These are phyloP conservation scores for Tragulus kanchil DNA, from an alignment of 2,113 vertebrate genomes.

Conservation along the genomic window DNA sequence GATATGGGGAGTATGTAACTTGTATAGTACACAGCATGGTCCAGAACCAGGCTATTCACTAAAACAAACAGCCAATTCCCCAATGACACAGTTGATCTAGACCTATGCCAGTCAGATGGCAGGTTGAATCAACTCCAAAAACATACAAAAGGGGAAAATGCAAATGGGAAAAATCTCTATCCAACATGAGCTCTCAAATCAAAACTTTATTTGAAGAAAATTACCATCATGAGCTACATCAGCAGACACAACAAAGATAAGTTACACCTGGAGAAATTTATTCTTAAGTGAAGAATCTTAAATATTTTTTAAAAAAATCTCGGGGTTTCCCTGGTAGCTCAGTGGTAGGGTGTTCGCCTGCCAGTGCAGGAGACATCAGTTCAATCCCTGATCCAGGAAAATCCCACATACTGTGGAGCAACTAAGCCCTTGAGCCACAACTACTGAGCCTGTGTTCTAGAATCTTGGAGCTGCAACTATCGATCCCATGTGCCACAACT, in stretches of 20 bases:
- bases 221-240: background rate
- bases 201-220: constrained; percentile 17
- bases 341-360: too few species aligned
- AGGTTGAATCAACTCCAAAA: background rate
- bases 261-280: background rate
- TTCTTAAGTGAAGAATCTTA: background rate
- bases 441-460: too few species aligned
- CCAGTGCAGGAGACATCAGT: too few species aligned
- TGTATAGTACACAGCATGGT: background rate
- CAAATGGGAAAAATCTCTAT: background rate
- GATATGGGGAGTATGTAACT: background rate
- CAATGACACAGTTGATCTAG: background rate
- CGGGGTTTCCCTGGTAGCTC: too few species aligned
- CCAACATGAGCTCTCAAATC: background rate
- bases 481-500: too few species aligned
- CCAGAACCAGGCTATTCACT: background rate
- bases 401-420: too few species aligned
- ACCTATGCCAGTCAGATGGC: background rate
- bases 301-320: background rate
- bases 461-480: too few species aligned
- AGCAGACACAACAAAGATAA: background rate
- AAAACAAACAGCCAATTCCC: background rate
- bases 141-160: background rate
- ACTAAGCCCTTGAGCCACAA: too few species aligned
- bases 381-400: too few species aligned